Percentiles rank a stretch among this genome's conserved stretches.
phyloP scores from a whole-genome alignment of 23 tunicate genomes.

The Aplidium turbinatum region DNA sequence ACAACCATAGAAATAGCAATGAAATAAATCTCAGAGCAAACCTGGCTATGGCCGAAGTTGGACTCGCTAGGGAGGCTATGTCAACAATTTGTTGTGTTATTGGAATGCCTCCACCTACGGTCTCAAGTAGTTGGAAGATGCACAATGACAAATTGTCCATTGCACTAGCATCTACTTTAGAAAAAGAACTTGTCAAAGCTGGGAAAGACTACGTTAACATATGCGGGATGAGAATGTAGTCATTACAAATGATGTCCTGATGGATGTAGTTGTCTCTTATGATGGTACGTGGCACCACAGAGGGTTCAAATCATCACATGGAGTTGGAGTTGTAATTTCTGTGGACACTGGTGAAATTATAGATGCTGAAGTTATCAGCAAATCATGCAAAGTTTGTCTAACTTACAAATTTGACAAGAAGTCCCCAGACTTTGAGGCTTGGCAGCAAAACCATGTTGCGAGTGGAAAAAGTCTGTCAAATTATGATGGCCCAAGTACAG shows the following conservation, averaged over 20 bases:
- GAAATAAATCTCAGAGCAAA: background rate
- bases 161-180: background rate
- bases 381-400: conserved; percentile 7
- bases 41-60: background rate
- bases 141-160: background rate
- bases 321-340: conserved; percentile 25
- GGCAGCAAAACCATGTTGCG: conserved; percentile 1
- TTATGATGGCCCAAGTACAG: conserved; percentile 24
- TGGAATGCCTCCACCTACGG: conserved; percentile 9
- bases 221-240: background rate
- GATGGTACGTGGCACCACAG: conserved; percentile 39
- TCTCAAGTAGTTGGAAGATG: background rate
- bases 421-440: background rate
- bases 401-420: background rate
- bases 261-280: conserved; percentile 17
- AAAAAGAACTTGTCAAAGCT: conserved; percentile 1
- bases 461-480: background rate
- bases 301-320: conserved; percentile 27
- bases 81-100: conserved; percentile 3
- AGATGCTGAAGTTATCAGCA: conserved; percentile 12
- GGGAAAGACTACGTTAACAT: background rate
- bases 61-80: background rate
- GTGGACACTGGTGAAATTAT: conserved; percentile 29
- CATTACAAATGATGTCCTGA: background rate
- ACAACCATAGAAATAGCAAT: background rate